Base-by-base conservation (phyloP, 2,888 invertebrate genomes). In the Macrophya annulata region DNA sequence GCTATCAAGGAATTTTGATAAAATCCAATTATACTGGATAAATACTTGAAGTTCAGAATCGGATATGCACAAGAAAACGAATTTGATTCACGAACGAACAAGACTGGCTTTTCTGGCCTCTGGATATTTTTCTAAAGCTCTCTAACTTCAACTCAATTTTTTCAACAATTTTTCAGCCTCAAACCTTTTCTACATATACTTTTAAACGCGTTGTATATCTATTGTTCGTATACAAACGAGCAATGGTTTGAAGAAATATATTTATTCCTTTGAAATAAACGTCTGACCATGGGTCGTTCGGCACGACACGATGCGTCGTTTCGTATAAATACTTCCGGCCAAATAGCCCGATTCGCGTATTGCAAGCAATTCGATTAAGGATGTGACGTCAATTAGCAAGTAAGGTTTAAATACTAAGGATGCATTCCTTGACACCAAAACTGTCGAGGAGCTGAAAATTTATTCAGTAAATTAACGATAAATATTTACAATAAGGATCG, bases 311-410 rank as follows among this genome's bases (percentile, higher is more conserved):
- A 51, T 12, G 21, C 12, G 48, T 25, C 37, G 77, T 77, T 37
- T 51, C 55, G 55, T 31, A 55, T 77, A 55, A 55, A 31, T 55
- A 77, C 77, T 77, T 77, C 77, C 77, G 77, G 21, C 45, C 43
- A 74, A 74, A 45, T 74, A 74, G 45, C 45, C 72, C 72, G 45
- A n/a, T 45, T 74, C 72, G 40, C 72, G 45, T 74, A 45, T 21
- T 21, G 72, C 43, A 45, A 45, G 45, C 21, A 25, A 9, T 8
- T 77, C 77, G 77, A 77, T 77, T 55, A 9, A 77, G 77, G 77
- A 77, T 77, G 77, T 55, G 77, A 77, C 77, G 77, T 77, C 77
- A 55, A 51, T 31, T 17, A 31, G n/a, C 31, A 31, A 55, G 51
- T 55, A 17, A 77, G 77, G 15, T 31, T 45, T n/a, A 25, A 45